Conservation (phyloP, 2,113 vertebrate species). For the Polypterus senegalus region DNA sequence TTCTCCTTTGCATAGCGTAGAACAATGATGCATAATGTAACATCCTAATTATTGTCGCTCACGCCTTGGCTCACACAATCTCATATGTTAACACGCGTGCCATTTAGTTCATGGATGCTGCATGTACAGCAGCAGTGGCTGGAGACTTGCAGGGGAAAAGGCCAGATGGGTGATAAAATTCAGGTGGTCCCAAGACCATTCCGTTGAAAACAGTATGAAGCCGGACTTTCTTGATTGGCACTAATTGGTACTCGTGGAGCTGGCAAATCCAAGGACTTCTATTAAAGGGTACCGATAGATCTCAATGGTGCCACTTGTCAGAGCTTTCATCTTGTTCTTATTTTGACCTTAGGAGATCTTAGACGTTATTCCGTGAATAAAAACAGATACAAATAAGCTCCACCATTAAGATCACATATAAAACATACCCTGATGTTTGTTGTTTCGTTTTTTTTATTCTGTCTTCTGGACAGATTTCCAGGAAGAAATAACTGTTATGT, state of each 20-base stretch:
- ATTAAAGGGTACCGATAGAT: neutral
- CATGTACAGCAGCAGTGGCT: too few species aligned
- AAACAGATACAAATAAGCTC: too few species aligned
- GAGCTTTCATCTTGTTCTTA: constrained; percentile 12
- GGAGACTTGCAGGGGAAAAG: constrained; percentile 25
- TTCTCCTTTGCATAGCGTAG: constrained; percentile 41
- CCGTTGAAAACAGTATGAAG: constrained; percentile 23
- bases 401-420: too few species aligned
- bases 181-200: constrained; percentile 37
- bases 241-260: constrained; percentile 35
- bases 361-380: neutral
- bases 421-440: too few species aligned
- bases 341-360: constrained; percentile 24
- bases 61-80: neutral
- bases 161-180: constrained; percentile 33
- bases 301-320: constrained; percentile 10
- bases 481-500: too few species aligned
- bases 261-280: constrained; percentile 10
- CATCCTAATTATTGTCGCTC: constrained; percentile 23
- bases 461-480: neutral
- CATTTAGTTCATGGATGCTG: too few species aligned
- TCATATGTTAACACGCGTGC: constrained; percentile 18
- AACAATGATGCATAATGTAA: constrained; percentile 50
- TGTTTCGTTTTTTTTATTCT: neutral
- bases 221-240: constrained; percentile 36